Evolutionary conservation across 2,888 invertebrate genomes (phyloP).

Genomic region (Cataglyphis cursor): DNA sequence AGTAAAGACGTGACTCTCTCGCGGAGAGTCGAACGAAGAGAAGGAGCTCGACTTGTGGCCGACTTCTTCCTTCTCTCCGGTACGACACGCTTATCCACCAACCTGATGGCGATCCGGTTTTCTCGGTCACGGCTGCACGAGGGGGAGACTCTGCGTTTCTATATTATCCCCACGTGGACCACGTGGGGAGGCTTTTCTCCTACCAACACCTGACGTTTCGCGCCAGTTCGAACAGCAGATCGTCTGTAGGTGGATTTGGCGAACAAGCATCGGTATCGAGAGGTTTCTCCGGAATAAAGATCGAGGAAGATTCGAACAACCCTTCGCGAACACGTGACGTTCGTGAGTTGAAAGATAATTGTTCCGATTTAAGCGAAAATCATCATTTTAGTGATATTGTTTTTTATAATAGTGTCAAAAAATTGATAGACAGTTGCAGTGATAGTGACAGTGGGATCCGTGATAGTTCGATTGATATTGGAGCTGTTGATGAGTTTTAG

Average conservation of each 20-base stretch:
- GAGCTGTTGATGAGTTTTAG: conserved; percentile 57
- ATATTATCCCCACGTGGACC: conserved; percentile 73
- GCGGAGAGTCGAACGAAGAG: conserved; percentile 24
- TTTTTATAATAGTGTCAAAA: conserved; percentile 18
- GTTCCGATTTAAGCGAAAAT: neutral
- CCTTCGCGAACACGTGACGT: neutral
- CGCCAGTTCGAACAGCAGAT: conserved; percentile 53
- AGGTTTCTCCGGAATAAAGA: neutral
- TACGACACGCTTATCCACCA: conserved; percentile 73
- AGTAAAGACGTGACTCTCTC: conserved; percentile 60
- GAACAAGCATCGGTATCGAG: conserved; percentile 8
- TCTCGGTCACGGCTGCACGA: conserved; percentile 84
- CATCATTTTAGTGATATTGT: conserved; percentile 10
- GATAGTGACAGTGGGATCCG: conserved; percentile 28
- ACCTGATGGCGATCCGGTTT: conserved; percentile 75
- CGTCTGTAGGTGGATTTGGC: conserved; percentile 32
- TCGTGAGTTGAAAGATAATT: conserved; percentile 21
- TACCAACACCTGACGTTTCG: conserved; percentile 58
- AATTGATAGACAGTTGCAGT: conserved; percentile 23
- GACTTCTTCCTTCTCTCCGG: conserved; percentile 76
- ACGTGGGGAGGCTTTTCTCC: conserved; percentile 45
- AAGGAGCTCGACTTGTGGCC: conserved; percentile 72
- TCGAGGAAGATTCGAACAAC: neutral
- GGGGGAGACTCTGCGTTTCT: conserved; percentile 66
- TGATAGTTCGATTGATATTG: neutral